Conservation (phyloP, 2,797 vertebrate species). For the Heterohyrax brucei region DNA sequence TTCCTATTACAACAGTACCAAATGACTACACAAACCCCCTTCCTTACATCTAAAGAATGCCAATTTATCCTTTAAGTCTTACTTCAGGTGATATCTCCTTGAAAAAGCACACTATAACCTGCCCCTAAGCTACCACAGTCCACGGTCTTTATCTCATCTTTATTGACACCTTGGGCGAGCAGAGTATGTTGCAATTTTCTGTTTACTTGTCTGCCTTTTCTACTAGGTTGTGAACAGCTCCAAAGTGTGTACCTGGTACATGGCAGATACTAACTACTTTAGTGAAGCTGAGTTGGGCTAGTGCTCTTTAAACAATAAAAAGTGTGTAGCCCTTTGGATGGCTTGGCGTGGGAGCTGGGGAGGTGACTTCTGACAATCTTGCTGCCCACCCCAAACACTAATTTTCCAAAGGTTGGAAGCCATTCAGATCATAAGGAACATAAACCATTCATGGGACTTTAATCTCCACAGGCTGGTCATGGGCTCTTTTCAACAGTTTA, state of each 20-base stretch:
- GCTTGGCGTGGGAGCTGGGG: neutral
- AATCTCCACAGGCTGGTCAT: constrained; percentile 11
- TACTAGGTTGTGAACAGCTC: constrained; percentile 70
- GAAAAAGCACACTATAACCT: neutral
- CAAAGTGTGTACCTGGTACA: constrained; percentile 47
- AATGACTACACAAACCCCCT: neutral
- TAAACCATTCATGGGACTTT: constrained; percentile 28
- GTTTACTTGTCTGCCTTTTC: constrained; percentile 52
- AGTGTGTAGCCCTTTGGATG: neutral
- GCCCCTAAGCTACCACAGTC: neutral
- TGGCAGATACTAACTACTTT: constrained; percentile 61
- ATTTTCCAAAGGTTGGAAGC: constrained; percentile 46
- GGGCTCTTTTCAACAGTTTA: constrained; percentile 64
- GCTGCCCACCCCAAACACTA: neutral
- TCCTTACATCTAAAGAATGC: constrained; percentile 52
- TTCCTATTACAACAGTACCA: too few relatives aligned
- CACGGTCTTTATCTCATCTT: constrained; percentile 57
- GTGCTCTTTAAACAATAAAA: constrained; percentile 65
- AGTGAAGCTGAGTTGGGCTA: constrained; percentile 50
- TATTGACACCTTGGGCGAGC: neutral
- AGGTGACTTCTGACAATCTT: neutral
- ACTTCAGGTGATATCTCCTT: neutral
- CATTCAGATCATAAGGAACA: constrained; percentile 78
- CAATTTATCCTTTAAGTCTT: neutral
- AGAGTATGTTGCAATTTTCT: constrained; percentile 36